These are phyloP conservation scores for Myiotriccus ornatus DNA, from an alignment of 2,797 vertebrate species.

Conservation along the genomic window DNA sequence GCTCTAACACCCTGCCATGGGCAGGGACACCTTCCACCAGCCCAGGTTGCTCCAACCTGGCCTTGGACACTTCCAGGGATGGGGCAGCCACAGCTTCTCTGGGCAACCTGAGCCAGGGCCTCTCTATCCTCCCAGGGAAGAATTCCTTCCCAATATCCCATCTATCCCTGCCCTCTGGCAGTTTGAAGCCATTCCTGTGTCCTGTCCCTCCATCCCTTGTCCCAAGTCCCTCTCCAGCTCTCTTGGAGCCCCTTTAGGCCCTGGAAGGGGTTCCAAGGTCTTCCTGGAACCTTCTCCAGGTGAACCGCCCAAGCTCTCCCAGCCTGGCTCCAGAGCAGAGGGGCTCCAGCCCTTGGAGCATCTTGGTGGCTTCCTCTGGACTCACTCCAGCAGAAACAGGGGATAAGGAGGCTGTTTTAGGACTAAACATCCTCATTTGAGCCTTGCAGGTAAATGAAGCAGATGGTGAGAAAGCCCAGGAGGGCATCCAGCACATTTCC, in stretches of 20 bases:
- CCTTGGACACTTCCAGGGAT: neutral
- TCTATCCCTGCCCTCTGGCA: neutral
- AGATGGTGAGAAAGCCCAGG: neutral
- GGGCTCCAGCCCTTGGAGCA: neutral
- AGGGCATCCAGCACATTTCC: neutral
- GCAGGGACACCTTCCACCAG: accelerated
- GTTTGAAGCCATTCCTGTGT: neutral
- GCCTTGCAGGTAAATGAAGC: neutral
- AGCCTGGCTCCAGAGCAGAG: neutral
- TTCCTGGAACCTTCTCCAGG: neutral
- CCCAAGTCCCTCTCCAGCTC: neutral
- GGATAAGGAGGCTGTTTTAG: neutral
- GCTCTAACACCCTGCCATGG: neutral
- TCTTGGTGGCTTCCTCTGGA: neutral
- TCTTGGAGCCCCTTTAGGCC: neutral
- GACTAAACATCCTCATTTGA: neutral
- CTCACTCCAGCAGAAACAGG: neutral
- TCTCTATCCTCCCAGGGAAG: accelerated
- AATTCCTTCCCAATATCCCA: neutral
- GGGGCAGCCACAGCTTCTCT: neutral
- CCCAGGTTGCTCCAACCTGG: neutral
- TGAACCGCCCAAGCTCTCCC: neutral
- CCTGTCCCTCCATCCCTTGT: neutral
- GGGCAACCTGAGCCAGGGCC: neutral
- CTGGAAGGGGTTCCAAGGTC: neutral